These are phyloP conservation scores for Drosophila malerkotliana DNA, from an alignment of 1,140 invertebrate species.

Conservation along the genomic window DNA sequence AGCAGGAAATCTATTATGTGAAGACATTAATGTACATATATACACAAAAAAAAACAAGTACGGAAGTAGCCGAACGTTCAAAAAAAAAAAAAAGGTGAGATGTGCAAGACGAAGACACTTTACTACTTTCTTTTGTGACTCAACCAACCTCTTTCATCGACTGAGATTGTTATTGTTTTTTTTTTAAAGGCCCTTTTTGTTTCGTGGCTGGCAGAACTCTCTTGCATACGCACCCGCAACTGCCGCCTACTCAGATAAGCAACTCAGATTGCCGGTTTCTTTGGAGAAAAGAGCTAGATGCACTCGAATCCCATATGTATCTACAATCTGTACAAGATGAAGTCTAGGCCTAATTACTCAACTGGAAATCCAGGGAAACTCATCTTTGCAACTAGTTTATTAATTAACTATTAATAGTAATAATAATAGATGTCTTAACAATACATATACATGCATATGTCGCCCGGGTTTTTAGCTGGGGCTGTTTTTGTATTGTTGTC, in stretches of 20 bases:
- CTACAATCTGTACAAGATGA: neutral
- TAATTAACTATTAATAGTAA: neutral
- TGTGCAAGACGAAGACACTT: neutral
- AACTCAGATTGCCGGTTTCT: neutral
- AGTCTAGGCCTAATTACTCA: neutral
- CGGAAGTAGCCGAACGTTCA: neutral
- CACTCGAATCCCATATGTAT: neutral
- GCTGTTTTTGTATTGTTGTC: conserved; percentile 16
- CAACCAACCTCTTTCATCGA: neutral
- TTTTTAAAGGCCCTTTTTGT: neutral
- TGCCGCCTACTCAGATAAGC: neutral
- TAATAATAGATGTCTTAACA: neutral
- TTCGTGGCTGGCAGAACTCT: neutral
- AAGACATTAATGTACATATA: neutral
- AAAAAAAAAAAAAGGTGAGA: neutral
- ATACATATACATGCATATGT: conserved; percentile 13
- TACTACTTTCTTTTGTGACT: neutral
- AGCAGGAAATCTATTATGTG: neutral
- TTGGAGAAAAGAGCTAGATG: neutral
- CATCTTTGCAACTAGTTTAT: neutral
- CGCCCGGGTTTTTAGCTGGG: conserved; percentile 31
- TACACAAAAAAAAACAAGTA: neutral
- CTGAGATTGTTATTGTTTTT: neutral
- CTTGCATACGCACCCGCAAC: neutral
- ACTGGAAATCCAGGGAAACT: neutral